Conservation (phyloP, 2,113 vertebrate species). For the Eptesicus fuscus region DNA sequence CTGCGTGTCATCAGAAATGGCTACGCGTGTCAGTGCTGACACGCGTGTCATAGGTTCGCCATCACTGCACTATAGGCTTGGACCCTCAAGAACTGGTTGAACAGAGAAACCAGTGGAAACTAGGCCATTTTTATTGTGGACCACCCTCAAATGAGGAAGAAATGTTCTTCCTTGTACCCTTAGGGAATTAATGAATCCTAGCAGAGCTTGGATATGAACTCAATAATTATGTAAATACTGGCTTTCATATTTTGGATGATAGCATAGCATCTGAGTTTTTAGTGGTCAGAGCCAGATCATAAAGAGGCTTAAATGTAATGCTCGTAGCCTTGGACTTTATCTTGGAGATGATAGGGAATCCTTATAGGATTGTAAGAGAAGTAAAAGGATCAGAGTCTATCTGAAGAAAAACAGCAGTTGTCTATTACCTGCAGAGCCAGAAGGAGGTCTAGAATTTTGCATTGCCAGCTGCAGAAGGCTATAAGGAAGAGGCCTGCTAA, state of each 20-base stretch:
- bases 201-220: background rate
- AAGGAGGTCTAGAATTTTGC: background rate
- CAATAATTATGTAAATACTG: background rate
- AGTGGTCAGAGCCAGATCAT: background rate
- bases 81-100: background rate
- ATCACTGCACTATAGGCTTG: background rate
- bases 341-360: background rate
- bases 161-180: background rate
- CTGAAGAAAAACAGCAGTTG: background rate
- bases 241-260: background rate
- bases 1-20: no score
- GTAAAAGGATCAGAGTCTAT: conserved; percentile 18
- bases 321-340: background rate
- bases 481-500: background rate
- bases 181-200: background rate
- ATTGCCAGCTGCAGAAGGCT: background rate
- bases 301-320: background rate
- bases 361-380: background rate
- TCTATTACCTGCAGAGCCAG: background rate
- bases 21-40: no score
- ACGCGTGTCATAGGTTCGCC: no score
- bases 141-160: background rate
- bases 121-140: background rate
- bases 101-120: background rate
- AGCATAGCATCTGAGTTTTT: background rate